Conservation (phyloP, 2,113 vertebrate genomes). For the Dicerorhinus sumatrensis region DNA sequence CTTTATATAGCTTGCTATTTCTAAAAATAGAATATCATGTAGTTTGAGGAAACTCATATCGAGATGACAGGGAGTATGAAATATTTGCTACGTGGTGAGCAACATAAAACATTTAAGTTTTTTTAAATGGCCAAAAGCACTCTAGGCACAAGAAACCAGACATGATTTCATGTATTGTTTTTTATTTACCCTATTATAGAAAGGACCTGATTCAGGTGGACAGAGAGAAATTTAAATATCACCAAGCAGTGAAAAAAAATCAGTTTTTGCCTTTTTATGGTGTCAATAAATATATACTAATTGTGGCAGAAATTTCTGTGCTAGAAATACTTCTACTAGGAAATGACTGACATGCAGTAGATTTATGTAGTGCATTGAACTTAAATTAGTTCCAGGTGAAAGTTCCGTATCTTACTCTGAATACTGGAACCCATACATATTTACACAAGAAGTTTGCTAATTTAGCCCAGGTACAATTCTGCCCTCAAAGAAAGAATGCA, state of each 20-base stretch:
- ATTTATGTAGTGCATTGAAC: neutral
- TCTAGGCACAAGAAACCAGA: neutral
- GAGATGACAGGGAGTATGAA: neutral
- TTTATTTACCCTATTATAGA: neutral
- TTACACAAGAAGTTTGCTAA: neutral
- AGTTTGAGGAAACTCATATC: conserved; percentile 33
- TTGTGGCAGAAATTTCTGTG: neutral
- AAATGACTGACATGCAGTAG: neutral
- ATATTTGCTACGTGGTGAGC: conserved; percentile 5
- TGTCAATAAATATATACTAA: conserved; percentile 4
- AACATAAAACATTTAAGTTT: neutral
- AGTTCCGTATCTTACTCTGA: conserved; percentile 37
- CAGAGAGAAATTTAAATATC: conserved; percentile 35
- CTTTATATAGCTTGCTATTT: conserved; percentile 33
- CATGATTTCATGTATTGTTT: neutral
- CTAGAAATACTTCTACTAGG: neutral
- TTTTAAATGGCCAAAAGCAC: neutral
- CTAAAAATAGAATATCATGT: neutral
- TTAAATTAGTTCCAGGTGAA: conserved; percentile 45
- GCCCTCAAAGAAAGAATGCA: neutral
- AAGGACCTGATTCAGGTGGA: neutral
- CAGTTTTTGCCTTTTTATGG: neutral
- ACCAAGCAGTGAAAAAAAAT: conserved; percentile 38
- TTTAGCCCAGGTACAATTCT: neutral
- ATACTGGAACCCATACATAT: neutral